phyloP scores from a whole-genome alignment of 2,113 vertebrate genomes.

The Archilochus colubris region DNA sequence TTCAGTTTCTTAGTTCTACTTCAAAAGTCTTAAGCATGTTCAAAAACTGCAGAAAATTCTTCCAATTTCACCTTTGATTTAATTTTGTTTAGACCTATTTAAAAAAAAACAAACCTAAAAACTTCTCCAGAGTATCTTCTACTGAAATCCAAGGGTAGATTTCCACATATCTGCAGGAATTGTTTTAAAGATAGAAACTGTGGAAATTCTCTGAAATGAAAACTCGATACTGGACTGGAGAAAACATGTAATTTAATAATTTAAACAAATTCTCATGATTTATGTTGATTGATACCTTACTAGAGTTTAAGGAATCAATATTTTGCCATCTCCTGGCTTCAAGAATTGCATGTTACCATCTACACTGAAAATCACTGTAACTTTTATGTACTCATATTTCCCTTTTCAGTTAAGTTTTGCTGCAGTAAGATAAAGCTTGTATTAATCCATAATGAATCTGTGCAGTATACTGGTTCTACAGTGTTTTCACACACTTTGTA shows the following conservation, averaged over 20 bases:
- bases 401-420: not conserved
- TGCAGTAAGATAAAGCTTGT: not conserved
- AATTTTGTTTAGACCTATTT: not conserved
- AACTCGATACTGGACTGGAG: not conserved
- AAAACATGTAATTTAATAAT: not conserved
- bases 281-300: not conserved
- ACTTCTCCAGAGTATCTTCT: not conserved
- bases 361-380: not conserved
- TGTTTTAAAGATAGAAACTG: not conserved
- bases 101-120: not conserved
- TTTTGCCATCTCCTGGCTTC: not conserved
- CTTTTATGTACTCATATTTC: not conserved
- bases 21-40: not conserved
- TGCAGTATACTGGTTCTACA: not conserved
- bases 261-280: not conserved
- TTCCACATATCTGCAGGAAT: not conserved
- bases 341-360: not conserved
- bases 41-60: not conserved
- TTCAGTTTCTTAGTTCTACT: not conserved
- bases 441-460: not conserved
- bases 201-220: not conserved
- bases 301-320: not conserved
- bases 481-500: not conserved
- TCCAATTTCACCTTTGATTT: not conserved
- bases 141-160: not conserved